Conservation (phyloP, 2,888 invertebrate genomes). For the Oxyscelio sp. region DNA sequence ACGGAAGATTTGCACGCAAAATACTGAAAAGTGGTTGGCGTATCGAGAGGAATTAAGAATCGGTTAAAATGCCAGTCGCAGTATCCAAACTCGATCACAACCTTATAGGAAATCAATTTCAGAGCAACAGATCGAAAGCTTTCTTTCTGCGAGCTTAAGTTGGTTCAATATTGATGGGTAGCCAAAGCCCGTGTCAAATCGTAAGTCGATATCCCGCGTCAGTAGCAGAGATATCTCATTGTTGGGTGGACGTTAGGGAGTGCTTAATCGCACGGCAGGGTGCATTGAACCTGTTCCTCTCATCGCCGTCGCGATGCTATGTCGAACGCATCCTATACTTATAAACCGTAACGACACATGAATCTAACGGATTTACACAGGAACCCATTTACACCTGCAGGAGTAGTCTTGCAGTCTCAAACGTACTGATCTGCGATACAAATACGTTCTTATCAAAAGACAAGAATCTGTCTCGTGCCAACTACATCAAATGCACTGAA, state of each 20-base stretch:
- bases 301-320: too few relatives aligned
- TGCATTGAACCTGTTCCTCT: too few relatives aligned
- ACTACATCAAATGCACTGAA: too few relatives aligned
- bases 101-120: conserved; percentile 46
- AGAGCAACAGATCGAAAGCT: conserved; percentile 48
- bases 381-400: too few relatives aligned
- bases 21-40: conserved; percentile 9
- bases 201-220: conserved; percentile 82
- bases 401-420: too few relatives aligned
- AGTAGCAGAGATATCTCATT: conserved; percentile 78
- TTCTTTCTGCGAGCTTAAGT: conserved; percentile 36
- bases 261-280: conserved; percentile 77
- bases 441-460: too few relatives aligned
- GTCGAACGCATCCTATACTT: too few relatives aligned
- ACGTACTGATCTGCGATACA: too few relatives aligned
- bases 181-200: conserved; percentile 80
- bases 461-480: too few relatives aligned
- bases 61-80: conserved; percentile 48
- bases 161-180: conserved; percentile 52
- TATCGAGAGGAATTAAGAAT: conserved; percentile 27
- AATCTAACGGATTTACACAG: too few relatives aligned
- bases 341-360: too few relatives aligned
- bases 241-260: conserved; percentile 79
- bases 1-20: conserved; percentile 19
- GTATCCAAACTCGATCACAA: conserved; percentile 42